Conservation (phyloP, 2,888 invertebrate species). For the Dolichopus griseipennis region DNA sequence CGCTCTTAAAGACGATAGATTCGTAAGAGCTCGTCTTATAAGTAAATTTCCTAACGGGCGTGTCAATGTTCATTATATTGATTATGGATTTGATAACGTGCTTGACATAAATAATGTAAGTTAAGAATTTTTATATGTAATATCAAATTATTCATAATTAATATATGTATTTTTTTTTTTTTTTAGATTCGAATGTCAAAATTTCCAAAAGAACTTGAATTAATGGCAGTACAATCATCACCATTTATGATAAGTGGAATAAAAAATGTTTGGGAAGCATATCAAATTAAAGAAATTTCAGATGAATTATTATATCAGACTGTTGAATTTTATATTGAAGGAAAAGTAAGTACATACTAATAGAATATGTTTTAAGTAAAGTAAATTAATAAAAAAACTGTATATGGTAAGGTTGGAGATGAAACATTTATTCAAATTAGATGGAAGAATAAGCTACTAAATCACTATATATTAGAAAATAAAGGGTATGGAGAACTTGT, state of each 20-base stretch:
- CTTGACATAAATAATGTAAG: slow-evolving; percentile 12
- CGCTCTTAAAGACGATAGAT: neutral
- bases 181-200: slow-evolving; percentile 16
- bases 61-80: slow-evolving; percentile 12
- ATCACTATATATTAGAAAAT: slow-evolving; percentile 13
- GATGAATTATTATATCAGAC: slow-evolving; percentile 8
- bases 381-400: neutral
- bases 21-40: neutral
- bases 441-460: slow-evolving; percentile 15
- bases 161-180: neutral
- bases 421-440: slow-evolving; percentile 12
- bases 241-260: slow-evolving; percentile 19
- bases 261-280: slow-evolving; percentile 16
- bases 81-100: slow-evolving; percentile 14
- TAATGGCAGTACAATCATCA: slow-evolving; percentile 14
- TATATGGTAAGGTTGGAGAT: neutral
- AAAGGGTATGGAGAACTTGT: slow-evolving; percentile 11
- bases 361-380: neutral
- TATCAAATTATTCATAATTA: too few species aligned
- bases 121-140: neutral
- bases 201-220: slow-evolving; percentile 14
- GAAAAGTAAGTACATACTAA: slow-evolving; percentile 9
- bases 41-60: neutral
- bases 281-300: slow-evolving; percentile 17
- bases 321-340: slow-evolving; percentile 3